Evolutionary conservation across 2,113 vertebrate species (phyloP), one percentile per base, ranked within the genome.

Genomic region (Bostrychus sinensis): DNA sequence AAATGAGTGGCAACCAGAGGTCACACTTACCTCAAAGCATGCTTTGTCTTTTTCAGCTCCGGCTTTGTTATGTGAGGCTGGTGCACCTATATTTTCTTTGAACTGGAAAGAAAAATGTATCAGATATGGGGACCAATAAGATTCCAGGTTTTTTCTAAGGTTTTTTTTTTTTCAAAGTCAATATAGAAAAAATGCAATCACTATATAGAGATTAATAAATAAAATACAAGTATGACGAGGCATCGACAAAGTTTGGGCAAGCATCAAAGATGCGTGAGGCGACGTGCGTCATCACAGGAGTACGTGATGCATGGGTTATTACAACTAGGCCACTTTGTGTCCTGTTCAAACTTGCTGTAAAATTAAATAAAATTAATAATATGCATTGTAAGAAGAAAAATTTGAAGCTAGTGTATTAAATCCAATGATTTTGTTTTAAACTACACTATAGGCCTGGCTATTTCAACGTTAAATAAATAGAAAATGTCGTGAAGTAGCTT

Each of bases 1-100:
- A 83, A 85, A 91, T 85, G 32, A 86, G 66, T 9, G 48, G 22
- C 56, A 56, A 46, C 34, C 5, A 8, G 28, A 5, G 70, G 74
- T 81, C 70, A 66, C 64, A 42, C 42, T 41, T 50, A 22, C 28
- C 53, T 36, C 53, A n/a, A 14, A 36, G n/a, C 17, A 36, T 1
- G 7, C 71, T 51, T 32, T 36, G 22, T 65, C 20, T 30, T 36
- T 26, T 59, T 25, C 62, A 67, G 26, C 57, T 50, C 41, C 38
- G 19, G 19, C 64, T 73, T 76, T 74, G 23, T 59, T 63, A 36
- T 7, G 25, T 53, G 50, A 28, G 32, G 4, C 20, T n/a, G 45
- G 32, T 7, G 37, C 19, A 45, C 42, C n/a, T 13, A 1, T 16
- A 36, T 46, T 20, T 48, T 37, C 38, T 50, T 17, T 41, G 16